Evolutionary conservation across 2,113 vertebrate genomes (phyloP), one percentile per base, ranked within the genome.

Genomic region (Gymnarchus niloticus): DNA sequence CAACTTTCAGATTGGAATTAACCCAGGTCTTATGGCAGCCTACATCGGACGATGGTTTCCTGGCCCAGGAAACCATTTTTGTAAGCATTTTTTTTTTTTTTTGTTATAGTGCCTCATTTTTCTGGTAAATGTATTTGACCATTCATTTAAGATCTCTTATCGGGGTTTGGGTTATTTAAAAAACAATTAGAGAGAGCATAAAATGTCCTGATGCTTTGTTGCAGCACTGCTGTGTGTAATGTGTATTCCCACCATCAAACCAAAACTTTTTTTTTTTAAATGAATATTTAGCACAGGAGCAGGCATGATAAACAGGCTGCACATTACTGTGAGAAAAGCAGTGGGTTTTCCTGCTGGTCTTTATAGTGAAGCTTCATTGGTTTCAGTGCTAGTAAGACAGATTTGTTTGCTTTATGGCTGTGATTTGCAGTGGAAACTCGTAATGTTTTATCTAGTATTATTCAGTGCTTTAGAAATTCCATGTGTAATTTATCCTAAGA

Each of bases 31-130:
- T 85, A 98, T 99, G 98, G 98, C 98, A 90, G 98, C 98, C 88
- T 99, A 94, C 90, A 99, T 99, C 89, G 98, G 98, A 48, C 95
- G 96, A 90, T 99, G 98, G 94, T 99, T 99, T 87, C 98, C 98
- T 61, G 98, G 98, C 87, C 97, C 96, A 89, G 98, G 98, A 91
- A 99, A 99, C 91, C 98, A 99, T 91, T 99, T 99, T 86, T 99
- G 98, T 99, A 95, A 89, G 98, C 96, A 83, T 51, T 54, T 3
- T 17, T 41, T 33, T 48, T 23, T 81, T 73, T 33, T 7, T 69
- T 44, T 7, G n/a, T 54, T 23, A 37, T 85, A 57, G 5, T 73
- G 33, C 7, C 1, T 6, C 25, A 5, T 85, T 86, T 25, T n/a
- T n/a, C n/a, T n/a, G n/a, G n/a, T n/a, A n/a, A n/a, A n/a, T n/a